Conservation (phyloP, 2,888 invertebrate genomes). For the Diaprepes abbreviatus region DNA sequence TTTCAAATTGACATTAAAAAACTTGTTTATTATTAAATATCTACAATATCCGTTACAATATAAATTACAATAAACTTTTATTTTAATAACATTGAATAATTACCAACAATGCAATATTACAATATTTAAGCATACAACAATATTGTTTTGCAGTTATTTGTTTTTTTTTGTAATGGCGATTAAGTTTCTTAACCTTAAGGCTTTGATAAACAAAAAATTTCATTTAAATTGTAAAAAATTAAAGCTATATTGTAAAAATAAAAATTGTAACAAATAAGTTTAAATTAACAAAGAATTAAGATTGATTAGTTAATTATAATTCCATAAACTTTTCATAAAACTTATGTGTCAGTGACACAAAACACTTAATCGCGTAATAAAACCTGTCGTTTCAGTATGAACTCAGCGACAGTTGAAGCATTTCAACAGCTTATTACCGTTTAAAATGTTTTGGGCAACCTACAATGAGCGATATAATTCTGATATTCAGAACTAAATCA, state of each 20-base stretch:
- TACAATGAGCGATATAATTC: constrained; percentile 13
- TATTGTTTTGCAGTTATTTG: constrained; percentile 11
- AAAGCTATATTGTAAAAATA: background rate
- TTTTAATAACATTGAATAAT: constrained; percentile 41
- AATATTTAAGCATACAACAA: constrained; percentile 45
- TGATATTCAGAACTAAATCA: constrained; percentile 3
- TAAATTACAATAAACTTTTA: constrained; percentile 50
- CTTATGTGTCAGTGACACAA: no score
- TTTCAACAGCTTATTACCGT: no score
- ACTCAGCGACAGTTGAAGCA: no score
- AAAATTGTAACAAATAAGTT: no score
- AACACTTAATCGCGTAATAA: no score
- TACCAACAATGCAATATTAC: constrained; percentile 49
- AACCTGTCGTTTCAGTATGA: no score
- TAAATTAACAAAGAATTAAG: no score
- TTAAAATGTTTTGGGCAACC: no score
- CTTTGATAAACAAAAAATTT: background rate
- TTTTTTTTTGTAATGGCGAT: background rate
- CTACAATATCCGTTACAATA: constrained; percentile 38
- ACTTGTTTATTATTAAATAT: constrained; percentile 32
- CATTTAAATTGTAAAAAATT: background rate
- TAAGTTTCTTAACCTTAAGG: constrained; percentile 1
- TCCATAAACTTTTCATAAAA: no score
- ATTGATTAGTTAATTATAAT: no score
- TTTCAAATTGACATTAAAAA: constrained; percentile 15